Conservation (phyloP, 2,113 vertebrate species). For the Hippopotamus amphibius region DNA sequence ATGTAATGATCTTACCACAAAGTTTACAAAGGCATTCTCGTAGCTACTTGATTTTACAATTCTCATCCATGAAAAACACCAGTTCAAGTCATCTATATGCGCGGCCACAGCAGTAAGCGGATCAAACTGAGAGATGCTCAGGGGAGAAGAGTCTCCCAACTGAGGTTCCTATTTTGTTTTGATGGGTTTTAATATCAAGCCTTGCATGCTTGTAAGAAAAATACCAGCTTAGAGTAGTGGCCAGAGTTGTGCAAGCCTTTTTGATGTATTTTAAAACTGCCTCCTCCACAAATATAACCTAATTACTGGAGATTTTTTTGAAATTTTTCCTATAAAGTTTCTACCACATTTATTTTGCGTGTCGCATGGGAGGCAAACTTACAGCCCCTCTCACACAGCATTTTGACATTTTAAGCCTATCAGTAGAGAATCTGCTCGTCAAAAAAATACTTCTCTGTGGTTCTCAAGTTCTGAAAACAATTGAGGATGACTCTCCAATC, state of each 20-base stretch:
- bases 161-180: neutral
- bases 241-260: neutral
- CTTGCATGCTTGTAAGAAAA: constrained; percentile 27
- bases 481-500: neutral
- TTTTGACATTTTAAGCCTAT: neutral
- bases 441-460: neutral
- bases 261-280: constrained; percentile 22
- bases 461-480: constrained; percentile 30
- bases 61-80: neutral
- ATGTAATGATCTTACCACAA: neutral
- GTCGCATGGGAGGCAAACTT: neutral
- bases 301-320: neutral
- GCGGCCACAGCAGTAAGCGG: neutral
- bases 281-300: neutral
- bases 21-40: neutral
- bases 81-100: neutral
- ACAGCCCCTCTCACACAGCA: neutral
- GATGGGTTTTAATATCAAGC: neutral
- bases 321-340: neutral
- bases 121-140: neutral
- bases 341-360: neutral
- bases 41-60: neutral
- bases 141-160: neutral
- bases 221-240: neutral
- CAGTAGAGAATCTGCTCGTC: neutral